Conservation (phyloP, 2,113 vertebrate species). For the Cercocebus atys region DNA sequence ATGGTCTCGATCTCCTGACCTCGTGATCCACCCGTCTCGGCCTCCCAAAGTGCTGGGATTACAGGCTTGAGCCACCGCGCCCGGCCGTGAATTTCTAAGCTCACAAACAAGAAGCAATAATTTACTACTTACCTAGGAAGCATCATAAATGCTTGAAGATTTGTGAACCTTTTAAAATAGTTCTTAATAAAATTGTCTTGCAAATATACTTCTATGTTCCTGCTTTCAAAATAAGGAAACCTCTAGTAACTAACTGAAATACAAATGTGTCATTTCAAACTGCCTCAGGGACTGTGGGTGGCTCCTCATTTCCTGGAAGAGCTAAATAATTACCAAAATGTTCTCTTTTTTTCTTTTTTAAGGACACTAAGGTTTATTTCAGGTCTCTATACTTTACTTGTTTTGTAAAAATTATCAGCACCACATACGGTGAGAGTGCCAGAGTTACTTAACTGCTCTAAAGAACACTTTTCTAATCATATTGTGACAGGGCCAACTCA, state of each 20-base stretch:
- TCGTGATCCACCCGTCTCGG: too few species aligned
- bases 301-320: constrained; percentile 53
- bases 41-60: too few species aligned
- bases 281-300: constrained; percentile 17
- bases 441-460: constrained; percentile 35
- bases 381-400: constrained; percentile 45
- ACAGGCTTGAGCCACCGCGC: too few species aligned
- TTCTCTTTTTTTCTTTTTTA: neutral
- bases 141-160: neutral
- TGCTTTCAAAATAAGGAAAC: constrained; percentile 25
- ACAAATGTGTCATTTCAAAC: neutral
- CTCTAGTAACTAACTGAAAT: constrained; percentile 39
- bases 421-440: neutral
- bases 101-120: neutral
- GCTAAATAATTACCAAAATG: constrained; percentile 55
- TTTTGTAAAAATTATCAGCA: constrained; percentile 49
- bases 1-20: too few species aligned
- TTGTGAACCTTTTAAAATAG: constrained; percentile 11
- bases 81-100: constrained; percentile 70
- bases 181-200: constrained; percentile 40
- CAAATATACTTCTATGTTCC: neutral
- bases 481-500: constrained; percentile 59
- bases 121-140: constrained; percentile 13
- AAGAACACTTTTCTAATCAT: constrained; percentile 46
- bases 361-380: constrained; percentile 51